Evolutionary conservation across 2,113 vertebrate species (phyloP).

Genomic region (Oryzias celebensis): DNA sequence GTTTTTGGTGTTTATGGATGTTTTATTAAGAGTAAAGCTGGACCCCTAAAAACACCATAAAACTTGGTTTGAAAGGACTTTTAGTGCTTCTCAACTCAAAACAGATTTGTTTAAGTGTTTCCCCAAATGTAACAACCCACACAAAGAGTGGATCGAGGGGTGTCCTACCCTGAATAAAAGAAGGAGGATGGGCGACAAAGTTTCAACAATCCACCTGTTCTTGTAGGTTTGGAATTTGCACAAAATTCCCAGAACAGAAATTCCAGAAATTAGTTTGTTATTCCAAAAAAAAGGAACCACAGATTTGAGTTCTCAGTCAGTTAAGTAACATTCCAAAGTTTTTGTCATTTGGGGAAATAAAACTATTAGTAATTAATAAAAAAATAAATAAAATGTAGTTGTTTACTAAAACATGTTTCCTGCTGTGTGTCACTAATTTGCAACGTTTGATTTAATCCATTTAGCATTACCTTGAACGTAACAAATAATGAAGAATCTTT

Average conservation of each 20-base stretch:
- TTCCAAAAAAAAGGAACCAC: too few relatives aligned
- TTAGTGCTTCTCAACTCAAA: conserved; percentile 3
- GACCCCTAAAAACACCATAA: conserved; percentile 28
- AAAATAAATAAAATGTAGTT: too few relatives aligned
- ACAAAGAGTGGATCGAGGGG: conserved; percentile 5
- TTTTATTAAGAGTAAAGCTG: conserved; percentile 40
- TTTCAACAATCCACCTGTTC: conserved; percentile 7
- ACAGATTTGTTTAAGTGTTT: conserved; percentile 24
- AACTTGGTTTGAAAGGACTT: conserved; percentile 3
- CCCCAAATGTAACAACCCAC: conserved; percentile 10
- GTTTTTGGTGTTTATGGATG: conserved; percentile 21
- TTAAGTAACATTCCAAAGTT: too few relatives aligned
- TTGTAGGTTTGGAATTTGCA: neutral
- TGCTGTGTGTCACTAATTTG: too few relatives aligned
- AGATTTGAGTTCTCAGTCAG: too few relatives aligned
- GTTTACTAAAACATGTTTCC: too few relatives aligned
- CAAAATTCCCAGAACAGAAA: neutral
- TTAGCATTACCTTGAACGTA: too few relatives aligned
- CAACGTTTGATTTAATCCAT: too few relatives aligned
- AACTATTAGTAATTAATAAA: too few relatives aligned
- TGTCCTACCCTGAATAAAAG: conserved; percentile 10
- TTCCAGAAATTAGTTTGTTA: neutral
- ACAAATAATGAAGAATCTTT: too few relatives aligned
- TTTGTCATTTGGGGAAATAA: too few relatives aligned
- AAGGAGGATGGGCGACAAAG: neutral